Evolutionary conservation across 35 echinoderm and acorn worm species (phyloP).

Genomic region (Apostichopus japonicus): DNA sequence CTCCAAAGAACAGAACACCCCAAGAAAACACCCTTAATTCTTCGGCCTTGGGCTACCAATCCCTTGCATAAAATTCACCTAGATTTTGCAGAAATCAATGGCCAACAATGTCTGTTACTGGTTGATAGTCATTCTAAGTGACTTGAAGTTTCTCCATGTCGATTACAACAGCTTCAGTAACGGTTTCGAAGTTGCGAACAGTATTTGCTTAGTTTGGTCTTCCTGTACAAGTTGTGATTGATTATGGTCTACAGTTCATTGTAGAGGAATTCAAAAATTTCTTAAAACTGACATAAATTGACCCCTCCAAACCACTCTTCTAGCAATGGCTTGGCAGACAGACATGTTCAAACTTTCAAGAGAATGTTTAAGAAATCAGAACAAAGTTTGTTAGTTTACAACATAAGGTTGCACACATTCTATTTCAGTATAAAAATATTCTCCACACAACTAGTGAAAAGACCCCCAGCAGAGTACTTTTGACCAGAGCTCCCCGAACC

Average conservation of each 20-base stretch:
- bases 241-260: background rate
- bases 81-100: constrained; percentile 48
- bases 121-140: constrained; percentile 52
- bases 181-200: background rate
- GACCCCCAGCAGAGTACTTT: background rate
- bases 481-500: background rate
- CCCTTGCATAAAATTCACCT: constrained; percentile 42
- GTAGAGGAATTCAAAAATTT: background rate
- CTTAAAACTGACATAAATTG: background rate
- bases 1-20: background rate
- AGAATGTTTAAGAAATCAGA: background rate
- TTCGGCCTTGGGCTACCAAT: constrained; percentile 34
- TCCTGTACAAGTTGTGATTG: background rate
- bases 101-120: constrained; percentile 38
- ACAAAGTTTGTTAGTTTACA: background rate
- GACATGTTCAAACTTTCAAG: background rate
- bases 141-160: constrained; percentile 53
- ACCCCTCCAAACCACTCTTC: background rate
- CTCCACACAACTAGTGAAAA: background rate
- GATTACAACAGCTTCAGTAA: constrained; percentile 35
- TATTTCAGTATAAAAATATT: background rate
- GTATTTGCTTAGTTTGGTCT: constrained; percentile 46
- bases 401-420: background rate
- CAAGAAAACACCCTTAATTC: background rate
- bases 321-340: background rate